These are phyloP conservation scores for Rhadinocentrus ornatus DNA, from an alignment of 2,797 vertebrate species.

Conservation along the genomic window DNA sequence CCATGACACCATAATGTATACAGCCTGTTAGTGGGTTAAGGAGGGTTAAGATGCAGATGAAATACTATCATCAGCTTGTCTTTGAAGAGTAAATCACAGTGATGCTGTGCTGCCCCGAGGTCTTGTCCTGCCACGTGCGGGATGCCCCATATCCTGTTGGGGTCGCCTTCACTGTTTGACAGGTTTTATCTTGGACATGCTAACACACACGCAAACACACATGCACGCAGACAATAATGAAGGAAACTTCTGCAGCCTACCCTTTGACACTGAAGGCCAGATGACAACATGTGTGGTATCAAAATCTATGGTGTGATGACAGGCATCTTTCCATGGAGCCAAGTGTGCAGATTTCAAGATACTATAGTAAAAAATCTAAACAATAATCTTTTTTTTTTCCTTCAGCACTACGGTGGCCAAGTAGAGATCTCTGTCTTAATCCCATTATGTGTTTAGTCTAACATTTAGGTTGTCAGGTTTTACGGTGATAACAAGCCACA, in stretches of 20 bases:
- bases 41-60: conserved; percentile 80
- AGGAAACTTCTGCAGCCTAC: conserved; percentile 78
- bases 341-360: conserved; percentile 5
- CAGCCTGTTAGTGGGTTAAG: conserved; percentile 75
- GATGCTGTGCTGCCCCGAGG: conserved; percentile 67
- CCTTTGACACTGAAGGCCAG: conserved; percentile 75
- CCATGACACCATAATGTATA: conserved; percentile 73
- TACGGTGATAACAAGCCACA: conserved; percentile 68
- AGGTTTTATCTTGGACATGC: conserved; percentile 73
- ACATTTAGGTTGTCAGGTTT: conserved; percentile 59
- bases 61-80: conserved; percentile 77
- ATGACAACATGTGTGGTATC: conserved; percentile 57
- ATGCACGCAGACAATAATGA: conserved; percentile 60
- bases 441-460: conserved; percentile 66
- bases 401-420: background rate
- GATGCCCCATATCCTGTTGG: conserved; percentile 72
- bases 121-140: conserved; percentile 74
- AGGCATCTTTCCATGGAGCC: conserved; percentile 50
- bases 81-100: conserved; percentile 82
- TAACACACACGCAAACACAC: conserved; percentile 43
- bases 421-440: conserved; percentile 3
- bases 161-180: conserved; percentile 82
- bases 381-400: background rate
- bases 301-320: conserved; percentile 60
- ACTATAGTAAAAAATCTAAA: background rate